Percentiles rank a stretch among this genome's conserved stretches.
These are phyloP conservation scores for Pseudochirops cupreus DNA, from an alignment of 2,797 vertebrate species.

Conservation along the genomic window DNA sequence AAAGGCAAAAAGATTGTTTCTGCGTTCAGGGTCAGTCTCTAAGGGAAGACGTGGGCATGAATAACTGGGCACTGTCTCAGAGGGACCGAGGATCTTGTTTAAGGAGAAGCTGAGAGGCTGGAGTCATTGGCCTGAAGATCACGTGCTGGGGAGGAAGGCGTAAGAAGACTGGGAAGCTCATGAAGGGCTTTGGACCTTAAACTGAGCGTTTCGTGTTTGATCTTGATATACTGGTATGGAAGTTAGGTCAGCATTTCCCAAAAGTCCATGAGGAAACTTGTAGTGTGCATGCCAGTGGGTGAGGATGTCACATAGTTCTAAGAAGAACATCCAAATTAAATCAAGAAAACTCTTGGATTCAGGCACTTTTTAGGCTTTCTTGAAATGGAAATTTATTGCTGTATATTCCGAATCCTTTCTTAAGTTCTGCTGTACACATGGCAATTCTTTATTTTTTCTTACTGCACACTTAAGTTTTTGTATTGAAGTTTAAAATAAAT, in stretches of 20 bases:
- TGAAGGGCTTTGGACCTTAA: too few species aligned
- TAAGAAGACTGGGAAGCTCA: background rate
- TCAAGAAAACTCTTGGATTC: too few species aligned
- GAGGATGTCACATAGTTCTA: too few species aligned
- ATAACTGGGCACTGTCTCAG: background rate
- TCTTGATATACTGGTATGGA: background rate
- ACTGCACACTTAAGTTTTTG: too few species aligned
- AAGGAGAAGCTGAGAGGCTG: background rate
- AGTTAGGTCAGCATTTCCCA: background rate
- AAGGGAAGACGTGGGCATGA: background rate
- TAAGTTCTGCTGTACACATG: too few species aligned
- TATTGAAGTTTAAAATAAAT: too few species aligned
- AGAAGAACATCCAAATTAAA: too few species aligned
- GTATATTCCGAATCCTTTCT: too few species aligned
- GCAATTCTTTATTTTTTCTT: too few species aligned
- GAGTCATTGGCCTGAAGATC: background rate
- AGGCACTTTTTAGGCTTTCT: too few species aligned
- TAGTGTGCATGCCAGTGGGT: background rate
- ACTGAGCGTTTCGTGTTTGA: background rate
- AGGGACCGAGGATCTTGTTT: too few species aligned
- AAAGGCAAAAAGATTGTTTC: background rate
- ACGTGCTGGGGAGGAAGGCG: background rate
- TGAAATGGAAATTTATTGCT: too few species aligned
- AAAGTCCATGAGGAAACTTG: background rate
- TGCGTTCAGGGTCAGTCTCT: background rate